These are phyloP conservation scores for Gasterosteus aculeatus DNA, from an alignment of 2,113 vertebrate genomes.

Conservation along the genomic window DNA sequence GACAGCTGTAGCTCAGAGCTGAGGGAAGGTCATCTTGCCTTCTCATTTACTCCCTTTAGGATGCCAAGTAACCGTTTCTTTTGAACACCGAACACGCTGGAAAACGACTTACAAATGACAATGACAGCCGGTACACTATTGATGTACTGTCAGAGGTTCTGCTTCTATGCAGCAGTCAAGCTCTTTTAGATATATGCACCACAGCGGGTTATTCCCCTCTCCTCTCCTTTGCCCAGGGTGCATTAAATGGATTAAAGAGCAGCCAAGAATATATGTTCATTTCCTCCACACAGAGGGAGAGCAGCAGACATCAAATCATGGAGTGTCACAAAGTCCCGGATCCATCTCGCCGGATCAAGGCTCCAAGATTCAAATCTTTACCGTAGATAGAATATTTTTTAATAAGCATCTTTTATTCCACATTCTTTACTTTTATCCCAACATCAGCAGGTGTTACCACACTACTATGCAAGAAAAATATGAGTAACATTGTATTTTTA, in stretches of 20 bases:
- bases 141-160: slow-evolving; percentile 52
- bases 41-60: slow-evolving; percentile 31
- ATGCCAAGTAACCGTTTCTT: slow-evolving; percentile 19
- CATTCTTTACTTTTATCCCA: slow-evolving; percentile 19
- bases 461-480: slow-evolving; percentile 15
- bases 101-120: slow-evolving; percentile 45
- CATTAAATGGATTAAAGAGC: slow-evolving; percentile 78
- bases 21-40: slow-evolving; percentile 5
- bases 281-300: slow-evolving; percentile 63
- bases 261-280: slow-evolving; percentile 71
- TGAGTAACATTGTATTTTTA: background rate
- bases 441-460: background rate
- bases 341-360: slow-evolving; percentile 58
- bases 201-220: slow-evolving; percentile 47
- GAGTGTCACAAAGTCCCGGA: slow-evolving; percentile 55
- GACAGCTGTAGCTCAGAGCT: background rate
- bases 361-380: slow-evolving; percentile 54
- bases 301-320: slow-evolving; percentile 58
- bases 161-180: slow-evolving; percentile 56
- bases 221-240: slow-evolving; percentile 59
- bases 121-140: slow-evolving; percentile 43
- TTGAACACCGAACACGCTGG: slow-evolving; percentile 33
- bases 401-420: slow-evolving; percentile 33
- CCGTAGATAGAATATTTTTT: slow-evolving; percentile 39
- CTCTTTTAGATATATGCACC: slow-evolving; percentile 54